Evolutionary conservation across 2,113 vertebrate species (phyloP), one percentile per base, ranked within the genome.

Genomic region (Micromys minutus): DNA sequence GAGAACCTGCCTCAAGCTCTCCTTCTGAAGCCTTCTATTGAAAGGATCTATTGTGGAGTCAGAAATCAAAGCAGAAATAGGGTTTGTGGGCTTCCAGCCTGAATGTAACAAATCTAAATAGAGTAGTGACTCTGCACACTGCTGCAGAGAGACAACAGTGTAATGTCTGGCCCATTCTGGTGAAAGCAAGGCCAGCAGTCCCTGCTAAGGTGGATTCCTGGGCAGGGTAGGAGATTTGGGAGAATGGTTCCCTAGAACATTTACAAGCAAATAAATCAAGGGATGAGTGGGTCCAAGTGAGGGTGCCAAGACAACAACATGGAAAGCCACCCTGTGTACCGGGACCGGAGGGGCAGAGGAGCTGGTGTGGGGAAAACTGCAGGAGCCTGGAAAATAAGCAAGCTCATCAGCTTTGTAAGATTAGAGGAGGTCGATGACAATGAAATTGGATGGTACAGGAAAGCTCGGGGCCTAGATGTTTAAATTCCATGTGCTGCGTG

Each of bases 221-320:
- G 42, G 31, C 77, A 94, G 31, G 47, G 75, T 85, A 65, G 39
- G 81, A 69, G 94, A 90, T 39, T 89, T 67, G 80, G 89, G 10
- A 88, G 36, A 95, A 80, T 57, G 24, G 11, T 86, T 94, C 93
- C 65, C 77, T 71, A 89, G 57, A 93, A 91, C 61, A 94, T 81
- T 80, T 94, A 59, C 26, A 42, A 95, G 8, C 72, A 90, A 90
- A 95, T 89, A 71, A 94, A 85, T 71, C 31, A 85, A 94, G 91
- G 19, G 16, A 47, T 77, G 21, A 93, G 7, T 61, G 65, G 80
- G 65, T 94, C 59, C 76, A 90, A 90, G 42, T 50, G 42, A 92
- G 1, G 57, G 26, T 93, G 69, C 85, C 87, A 88, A 61, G 75
- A 81, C 47, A 67, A 88, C 39, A 85, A 76, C 50, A 22, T 89